These are phyloP conservation scores for Apis laboriosa DNA, from an alignment of 1,140 invertebrate species.

Conservation along the genomic window DNA sequence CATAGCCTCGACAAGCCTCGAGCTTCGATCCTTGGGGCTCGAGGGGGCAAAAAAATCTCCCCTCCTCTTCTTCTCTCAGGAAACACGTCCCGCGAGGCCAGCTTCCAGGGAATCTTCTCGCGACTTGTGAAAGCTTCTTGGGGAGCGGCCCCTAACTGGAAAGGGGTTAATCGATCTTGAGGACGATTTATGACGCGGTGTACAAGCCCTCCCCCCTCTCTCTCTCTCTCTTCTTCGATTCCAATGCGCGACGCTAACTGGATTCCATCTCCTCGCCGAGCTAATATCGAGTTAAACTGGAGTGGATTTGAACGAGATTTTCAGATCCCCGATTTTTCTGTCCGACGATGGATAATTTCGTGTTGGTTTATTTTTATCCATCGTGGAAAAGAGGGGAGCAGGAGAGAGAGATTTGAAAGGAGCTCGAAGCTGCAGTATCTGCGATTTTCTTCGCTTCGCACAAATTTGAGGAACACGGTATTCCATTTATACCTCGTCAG, in stretches of 20 bases:
- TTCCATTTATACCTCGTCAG: too few species aligned
- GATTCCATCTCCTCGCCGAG: background rate
- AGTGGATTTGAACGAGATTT: too few species aligned
- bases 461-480: too few species aligned
- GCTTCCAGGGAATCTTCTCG: conserved; percentile 40
- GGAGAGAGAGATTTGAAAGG: too few species aligned
- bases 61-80: background rate
- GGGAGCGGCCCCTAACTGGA: background rate
- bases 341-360: too few species aligned
- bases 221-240: background rate
- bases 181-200: conserved; percentile 13
- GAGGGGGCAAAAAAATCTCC: conserved; percentile 23
- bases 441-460: too few species aligned
- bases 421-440: too few species aligned
- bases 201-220: too few species aligned
- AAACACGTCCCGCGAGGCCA: conserved; percentile 24
- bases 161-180: conserved; percentile 4
- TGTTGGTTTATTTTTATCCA: too few species aligned
- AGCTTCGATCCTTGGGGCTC: conserved; percentile 17
- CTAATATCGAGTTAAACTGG: background rate
- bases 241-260: background rate
- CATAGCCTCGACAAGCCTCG: conserved; percentile 35
- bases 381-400: too few species aligned
- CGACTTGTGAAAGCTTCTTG: conserved; percentile 12
- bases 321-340: too few species aligned